Evolutionary conservation across 2,113 vertebrate species (phyloP).

Genomic region (Podarcis cretensis): DNA sequence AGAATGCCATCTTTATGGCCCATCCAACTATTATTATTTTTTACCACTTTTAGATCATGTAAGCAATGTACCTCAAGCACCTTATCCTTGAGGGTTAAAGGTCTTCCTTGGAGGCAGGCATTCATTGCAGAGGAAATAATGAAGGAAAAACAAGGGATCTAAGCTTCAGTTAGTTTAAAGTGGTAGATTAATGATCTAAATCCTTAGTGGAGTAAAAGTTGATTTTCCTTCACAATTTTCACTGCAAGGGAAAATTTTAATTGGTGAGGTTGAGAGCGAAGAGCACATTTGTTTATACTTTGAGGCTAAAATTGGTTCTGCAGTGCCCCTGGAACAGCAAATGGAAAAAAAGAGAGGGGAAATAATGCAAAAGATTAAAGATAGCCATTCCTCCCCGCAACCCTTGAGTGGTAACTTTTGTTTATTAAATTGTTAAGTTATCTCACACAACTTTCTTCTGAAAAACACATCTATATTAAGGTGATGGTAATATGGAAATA

Average conservation of each 20-base stretch:
- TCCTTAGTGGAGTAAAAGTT: neutral
- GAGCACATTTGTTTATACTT: neutral
- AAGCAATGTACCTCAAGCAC: neutral
- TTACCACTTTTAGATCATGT: too few species aligned
- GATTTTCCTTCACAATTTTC: neutral
- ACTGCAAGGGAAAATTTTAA: neutral
- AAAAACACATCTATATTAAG: constrained; percentile 30
- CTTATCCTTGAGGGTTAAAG: neutral
- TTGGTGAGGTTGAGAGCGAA: neutral
- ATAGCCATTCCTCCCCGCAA: neutral
- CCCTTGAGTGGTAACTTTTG: neutral
- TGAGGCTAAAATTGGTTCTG: neutral
- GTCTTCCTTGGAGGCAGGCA: neutral
- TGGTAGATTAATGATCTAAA: neutral
- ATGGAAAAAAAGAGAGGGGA: neutral
- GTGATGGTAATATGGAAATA: constrained; percentile 24
- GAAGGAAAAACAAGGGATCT: neutral
- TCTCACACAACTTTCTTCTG: constrained; percentile 16
- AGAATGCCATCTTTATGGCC: too few species aligned
- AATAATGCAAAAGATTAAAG: neutral
- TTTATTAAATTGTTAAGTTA: constrained; percentile 13
- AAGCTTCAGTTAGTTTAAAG: neutral
- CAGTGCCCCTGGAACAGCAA: neutral
- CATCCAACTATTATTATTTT: too few species aligned
- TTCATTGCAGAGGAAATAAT: neutral